Evolutionary conservation across 2,113 vertebrate genomes (phyloP), one percentile per base, ranked within the genome.

Genomic region (Australoheros scitulus): DNA sequence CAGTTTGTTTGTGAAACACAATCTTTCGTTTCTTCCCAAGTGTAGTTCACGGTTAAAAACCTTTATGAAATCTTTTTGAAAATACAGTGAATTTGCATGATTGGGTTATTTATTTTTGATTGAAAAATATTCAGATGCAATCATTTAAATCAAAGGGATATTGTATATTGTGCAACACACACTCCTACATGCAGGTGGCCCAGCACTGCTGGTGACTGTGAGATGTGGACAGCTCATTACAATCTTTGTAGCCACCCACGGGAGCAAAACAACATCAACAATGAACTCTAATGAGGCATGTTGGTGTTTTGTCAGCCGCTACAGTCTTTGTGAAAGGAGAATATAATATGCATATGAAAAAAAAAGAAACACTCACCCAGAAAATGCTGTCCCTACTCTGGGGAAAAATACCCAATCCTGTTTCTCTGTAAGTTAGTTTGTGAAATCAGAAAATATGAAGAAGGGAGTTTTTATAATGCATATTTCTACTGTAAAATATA

Each of bases 261-360:
- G 82, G 76, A 87, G 85, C 84, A 85, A 81, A 85, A 90, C 79
- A 87, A 87, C 87, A 88, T 85, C 87, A 87, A 93, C 84, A 94
- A 92, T 87, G 86, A 88, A 81, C 78, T 84, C 83, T 93, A 91
- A 94, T 92, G 88, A 94, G 90, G 87, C 87, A 74, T 89, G 88
- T 81, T 89, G 79, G 61, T 85, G 72, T 82, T 82, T 83, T 79
- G 83, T 87, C 83, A 92, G 80, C 72, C 36, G 20, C 10, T 29
- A 59, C 79, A 74, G 61, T 52, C 36, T 58, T 70, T 76, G 18
- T 77, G 87, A 86, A 90, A 82, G 68, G 43, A 88, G 68, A 77
- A 41, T 76, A 77, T 88, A 77, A 85, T 85, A 77, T 76, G 38
- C 75, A 77, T 57, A 22, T 47, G 41, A 65, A 79, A 65, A 57